phyloP scores from a whole-genome alignment of 1,140 invertebrate species.

The Acromyrmex echinatior region DNA sequence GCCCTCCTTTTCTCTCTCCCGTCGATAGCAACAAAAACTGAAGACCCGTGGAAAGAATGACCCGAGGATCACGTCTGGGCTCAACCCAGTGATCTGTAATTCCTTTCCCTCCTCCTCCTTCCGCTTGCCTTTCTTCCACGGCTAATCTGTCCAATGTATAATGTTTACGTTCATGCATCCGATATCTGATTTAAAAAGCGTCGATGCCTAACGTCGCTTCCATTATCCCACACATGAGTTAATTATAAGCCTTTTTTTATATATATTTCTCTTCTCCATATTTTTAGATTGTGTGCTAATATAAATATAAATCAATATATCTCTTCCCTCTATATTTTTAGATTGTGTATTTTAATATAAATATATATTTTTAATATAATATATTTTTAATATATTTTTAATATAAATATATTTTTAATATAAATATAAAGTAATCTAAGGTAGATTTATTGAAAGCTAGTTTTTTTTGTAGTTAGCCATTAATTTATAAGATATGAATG shows the following conservation, averaged over 20 bases:
- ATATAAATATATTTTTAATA: no score
- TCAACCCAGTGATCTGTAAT: constrained; percentile 64
- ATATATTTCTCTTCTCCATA: not conserved
- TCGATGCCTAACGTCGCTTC: not conserved
- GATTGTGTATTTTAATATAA: no score
- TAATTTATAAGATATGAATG: no score
- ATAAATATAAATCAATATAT: not conserved
- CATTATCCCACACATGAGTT: not conserved
- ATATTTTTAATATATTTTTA: no score
- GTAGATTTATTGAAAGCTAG: no score
- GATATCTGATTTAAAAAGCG: not conserved
- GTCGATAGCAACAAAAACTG: constrained; percentile 34
- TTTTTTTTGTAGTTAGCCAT: no score
- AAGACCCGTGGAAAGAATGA: constrained; percentile 53
- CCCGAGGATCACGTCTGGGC: constrained; percentile 44
- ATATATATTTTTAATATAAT: no score
- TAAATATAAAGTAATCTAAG: no score
- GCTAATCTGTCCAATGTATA: constrained; percentile 18
- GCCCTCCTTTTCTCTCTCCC: constrained; percentile 30
- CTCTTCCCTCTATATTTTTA: no score
- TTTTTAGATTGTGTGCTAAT: not conserved
- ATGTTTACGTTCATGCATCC: constrained; percentile 3
- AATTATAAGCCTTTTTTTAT: constrained; percentile 10
- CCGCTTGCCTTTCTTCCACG: not conserved
- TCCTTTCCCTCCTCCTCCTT: constrained; percentile 31